These are phyloP conservation scores for Myotis daubentonii DNA, from an alignment of 2,797 vertebrate genomes.

Conservation along the genomic window DNA sequence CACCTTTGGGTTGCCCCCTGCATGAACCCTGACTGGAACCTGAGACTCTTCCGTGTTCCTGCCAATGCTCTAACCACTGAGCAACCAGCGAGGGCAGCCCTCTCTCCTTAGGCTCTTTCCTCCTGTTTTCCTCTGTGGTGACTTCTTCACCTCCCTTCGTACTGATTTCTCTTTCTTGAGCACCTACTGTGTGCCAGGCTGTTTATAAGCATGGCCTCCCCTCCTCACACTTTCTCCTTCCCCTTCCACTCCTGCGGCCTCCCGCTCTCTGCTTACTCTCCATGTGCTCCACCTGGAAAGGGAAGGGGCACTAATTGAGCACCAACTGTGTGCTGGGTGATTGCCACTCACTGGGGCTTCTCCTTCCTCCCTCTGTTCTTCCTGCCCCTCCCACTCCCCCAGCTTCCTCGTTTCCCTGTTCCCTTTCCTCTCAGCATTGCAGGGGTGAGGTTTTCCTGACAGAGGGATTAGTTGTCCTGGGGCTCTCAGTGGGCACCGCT, in stretches of 20 bases:
- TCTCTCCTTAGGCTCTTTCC: neutral
- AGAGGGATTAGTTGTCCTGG: no score
- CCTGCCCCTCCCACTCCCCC: neutral
- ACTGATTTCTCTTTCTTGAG: neutral
- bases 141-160: neutral
- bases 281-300: neutral
- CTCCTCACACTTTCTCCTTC: no score
- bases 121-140: neutral
- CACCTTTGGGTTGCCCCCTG: no score
- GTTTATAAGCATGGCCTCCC: neutral
- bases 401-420: neutral
- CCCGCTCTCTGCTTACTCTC: neutral
- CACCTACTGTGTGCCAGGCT: neutral
- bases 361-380: neutral
- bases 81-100: neutral
- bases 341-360: accelerated
- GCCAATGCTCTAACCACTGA: no score
- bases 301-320: neutral
- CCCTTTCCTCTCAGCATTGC: neutral
- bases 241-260: neutral
- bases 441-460: neutral
- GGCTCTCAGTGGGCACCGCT: accelerated
- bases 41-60: no score
- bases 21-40: no score
- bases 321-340: neutral